Conservation (phyloP, 2,888 invertebrate species). For the Agonopterix alstromeriana region DNA sequence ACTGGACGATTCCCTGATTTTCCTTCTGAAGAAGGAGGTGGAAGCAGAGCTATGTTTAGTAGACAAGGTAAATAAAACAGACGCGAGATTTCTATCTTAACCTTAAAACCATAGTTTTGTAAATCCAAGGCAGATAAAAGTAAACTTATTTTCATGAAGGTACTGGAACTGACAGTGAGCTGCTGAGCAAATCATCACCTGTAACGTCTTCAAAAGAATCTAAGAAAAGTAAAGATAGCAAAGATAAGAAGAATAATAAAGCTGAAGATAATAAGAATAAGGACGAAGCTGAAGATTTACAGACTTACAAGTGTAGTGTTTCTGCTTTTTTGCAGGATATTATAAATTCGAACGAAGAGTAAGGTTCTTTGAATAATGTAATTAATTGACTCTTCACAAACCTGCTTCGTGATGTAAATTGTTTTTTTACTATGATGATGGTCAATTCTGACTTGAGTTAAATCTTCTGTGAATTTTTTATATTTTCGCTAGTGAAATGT, state of each 20-base stretch:
- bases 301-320: constrained; percentile 80
- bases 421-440: no score
- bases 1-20: constrained; percentile 94
- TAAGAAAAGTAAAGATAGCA: constrained; percentile 84
- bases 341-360: constrained; percentile 84
- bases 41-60: constrained; percentile 89
- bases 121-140: not conserved
- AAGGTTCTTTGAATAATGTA: constrained; percentile 21
- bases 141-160: constrained; percentile 23
- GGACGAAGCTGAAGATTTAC: constrained; percentile 80
- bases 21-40: constrained; percentile 93
- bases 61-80: constrained; percentile 75
- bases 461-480: no score
- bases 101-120: not conserved
- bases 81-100: no score
- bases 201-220: constrained; percentile 84
- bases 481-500: no score
- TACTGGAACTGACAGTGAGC: constrained; percentile 84
- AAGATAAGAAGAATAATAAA: constrained; percentile 77
- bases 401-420: not conserved
- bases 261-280: constrained; percentile 67
- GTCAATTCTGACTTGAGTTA: no score
- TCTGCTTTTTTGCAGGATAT: constrained; percentile 86
- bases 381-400: not conserved
- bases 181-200: constrained; percentile 86